Conservation (phyloP, 2,113 vertebrate species). For the Alosa alosa region DNA sequence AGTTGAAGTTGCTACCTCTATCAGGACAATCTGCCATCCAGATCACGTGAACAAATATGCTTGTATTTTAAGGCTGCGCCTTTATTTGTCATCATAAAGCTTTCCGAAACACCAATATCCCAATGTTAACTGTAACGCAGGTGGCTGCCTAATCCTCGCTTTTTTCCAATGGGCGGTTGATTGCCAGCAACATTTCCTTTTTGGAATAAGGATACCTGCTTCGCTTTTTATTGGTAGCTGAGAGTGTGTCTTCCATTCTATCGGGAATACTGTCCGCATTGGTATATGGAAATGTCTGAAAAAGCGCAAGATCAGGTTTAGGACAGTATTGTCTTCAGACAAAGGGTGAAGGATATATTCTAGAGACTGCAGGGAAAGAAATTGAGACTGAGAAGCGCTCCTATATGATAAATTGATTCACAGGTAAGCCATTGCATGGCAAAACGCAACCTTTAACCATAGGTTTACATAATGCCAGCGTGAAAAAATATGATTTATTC, state of each 20-base stretch:
- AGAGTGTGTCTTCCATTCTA: conserved; percentile 92
- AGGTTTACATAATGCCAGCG: conserved; percentile 78
- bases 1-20: conserved; percentile 79
- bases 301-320: conserved; percentile 98
- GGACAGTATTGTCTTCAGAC: conserved; percentile 94
- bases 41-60: conserved; percentile 98
- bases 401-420: conserved; percentile 95
- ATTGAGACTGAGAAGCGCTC: conserved; percentile 81
- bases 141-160: conserved; percentile 60
- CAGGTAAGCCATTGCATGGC: conserved; percentile 98
- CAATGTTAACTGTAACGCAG: conserved; percentile 76
- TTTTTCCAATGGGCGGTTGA: conserved; percentile 73
- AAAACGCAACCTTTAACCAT: conserved; percentile 89
- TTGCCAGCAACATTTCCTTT: conserved; percentile 72
- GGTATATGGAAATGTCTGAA: conserved; percentile 94
- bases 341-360: conserved; percentile 97
- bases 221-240: conserved; percentile 98
- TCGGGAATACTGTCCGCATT: conserved; percentile 94
- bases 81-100: conserved; percentile 93
- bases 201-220: conserved; percentile 78
- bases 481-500: conserved; percentile 82
- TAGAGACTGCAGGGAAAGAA: conserved; percentile 81
- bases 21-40: conserved; percentile 77
- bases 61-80: conserved; percentile 91
- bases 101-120: conserved; percentile 80